Evolutionary conservation across 1,140 invertebrate genomes (phyloP).

Genomic region (Nilaparvata lugens): DNA sequence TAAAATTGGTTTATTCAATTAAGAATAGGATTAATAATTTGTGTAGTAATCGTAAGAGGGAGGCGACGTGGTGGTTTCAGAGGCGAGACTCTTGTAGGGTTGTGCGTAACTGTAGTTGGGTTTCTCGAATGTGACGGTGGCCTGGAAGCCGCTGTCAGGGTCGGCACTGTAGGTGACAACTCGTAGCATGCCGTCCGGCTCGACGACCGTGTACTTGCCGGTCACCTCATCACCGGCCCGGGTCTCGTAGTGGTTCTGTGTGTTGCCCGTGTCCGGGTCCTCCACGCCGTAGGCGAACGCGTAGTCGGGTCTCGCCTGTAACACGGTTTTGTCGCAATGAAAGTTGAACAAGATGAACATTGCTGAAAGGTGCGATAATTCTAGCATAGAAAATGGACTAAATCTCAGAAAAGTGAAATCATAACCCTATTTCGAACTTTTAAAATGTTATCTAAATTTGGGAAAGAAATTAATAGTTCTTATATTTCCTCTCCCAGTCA

Average conservation of each 20-base stretch:
- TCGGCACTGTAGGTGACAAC: constrained; percentile 31
- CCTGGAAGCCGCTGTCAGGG: constrained; percentile 26
- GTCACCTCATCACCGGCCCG: constrained; percentile 54
- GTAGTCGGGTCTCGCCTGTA: constrained; percentile 37
- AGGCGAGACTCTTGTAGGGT: too few species aligned
- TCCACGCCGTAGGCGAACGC: constrained; percentile 57
- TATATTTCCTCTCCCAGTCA: too few species aligned
- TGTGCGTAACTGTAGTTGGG: background rate
- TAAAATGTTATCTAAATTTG: too few species aligned
- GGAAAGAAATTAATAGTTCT: background rate
- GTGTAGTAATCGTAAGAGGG: too few species aligned
- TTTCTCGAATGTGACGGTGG: background rate
- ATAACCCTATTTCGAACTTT: too few species aligned
- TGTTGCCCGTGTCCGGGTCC: constrained; percentile 56
- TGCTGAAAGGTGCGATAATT: background rate
- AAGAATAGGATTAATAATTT: too few species aligned
- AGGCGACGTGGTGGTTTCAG: too few species aligned
- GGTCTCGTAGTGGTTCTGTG: constrained; percentile 55
- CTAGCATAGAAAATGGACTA: too few species aligned
- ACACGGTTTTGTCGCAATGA: too few species aligned
- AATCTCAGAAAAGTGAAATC: too few species aligned
- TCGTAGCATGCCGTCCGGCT: constrained; percentile 34
- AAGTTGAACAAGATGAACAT: background rate
- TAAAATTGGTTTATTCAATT: too few species aligned
- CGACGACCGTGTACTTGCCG: constrained; percentile 52